A percentile compares a stretch with the other conserved stretches of the same genome.
phyloP scores from a whole-genome alignment of 1,140 invertebrate genomes.

The Drosophila santomea region DNA sequence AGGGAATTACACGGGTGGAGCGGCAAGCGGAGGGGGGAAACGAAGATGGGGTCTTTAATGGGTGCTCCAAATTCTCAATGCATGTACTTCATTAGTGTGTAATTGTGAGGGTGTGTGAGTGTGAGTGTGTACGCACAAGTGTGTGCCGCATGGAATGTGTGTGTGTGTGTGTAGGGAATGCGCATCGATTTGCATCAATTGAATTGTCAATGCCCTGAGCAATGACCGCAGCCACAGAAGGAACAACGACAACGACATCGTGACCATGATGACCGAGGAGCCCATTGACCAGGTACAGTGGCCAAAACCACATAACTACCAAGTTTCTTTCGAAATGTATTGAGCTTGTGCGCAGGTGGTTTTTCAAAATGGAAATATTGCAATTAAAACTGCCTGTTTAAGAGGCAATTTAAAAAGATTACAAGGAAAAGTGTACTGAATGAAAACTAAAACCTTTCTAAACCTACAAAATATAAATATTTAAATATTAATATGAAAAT shows the following conservation, averaged over 20 bases:
- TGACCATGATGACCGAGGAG: constrained; percentile 12
- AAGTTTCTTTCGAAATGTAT: neutral
- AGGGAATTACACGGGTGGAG: neutral
- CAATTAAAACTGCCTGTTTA: no score
- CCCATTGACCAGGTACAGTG: constrained; percentile 9
- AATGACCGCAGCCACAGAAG: constrained; percentile 43
- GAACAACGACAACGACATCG: constrained; percentile 1
- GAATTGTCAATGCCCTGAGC: constrained; percentile 56
- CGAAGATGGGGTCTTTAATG: neutral
- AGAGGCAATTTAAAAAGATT: no score
- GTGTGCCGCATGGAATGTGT: neutral
- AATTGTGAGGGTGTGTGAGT: constrained; percentile 40
- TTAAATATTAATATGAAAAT: no score
- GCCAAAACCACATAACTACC: neutral
- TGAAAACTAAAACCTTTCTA: no score
- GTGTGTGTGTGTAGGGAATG: neutral
- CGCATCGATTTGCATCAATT: constrained; percentile 53
- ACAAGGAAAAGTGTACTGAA: no score
- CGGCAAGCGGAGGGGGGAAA: neutral
- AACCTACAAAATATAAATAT: no score
- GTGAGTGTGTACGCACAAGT: neutral
- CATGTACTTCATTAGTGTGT: constrained; percentile 62
- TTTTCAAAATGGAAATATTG: neutral
- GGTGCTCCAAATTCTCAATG: neutral
- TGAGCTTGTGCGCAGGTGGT: neutral